Evolutionary conservation across 2,888 invertebrate species (phyloP).

Genomic region (Ashinkailepas kermadecensis): DNA sequence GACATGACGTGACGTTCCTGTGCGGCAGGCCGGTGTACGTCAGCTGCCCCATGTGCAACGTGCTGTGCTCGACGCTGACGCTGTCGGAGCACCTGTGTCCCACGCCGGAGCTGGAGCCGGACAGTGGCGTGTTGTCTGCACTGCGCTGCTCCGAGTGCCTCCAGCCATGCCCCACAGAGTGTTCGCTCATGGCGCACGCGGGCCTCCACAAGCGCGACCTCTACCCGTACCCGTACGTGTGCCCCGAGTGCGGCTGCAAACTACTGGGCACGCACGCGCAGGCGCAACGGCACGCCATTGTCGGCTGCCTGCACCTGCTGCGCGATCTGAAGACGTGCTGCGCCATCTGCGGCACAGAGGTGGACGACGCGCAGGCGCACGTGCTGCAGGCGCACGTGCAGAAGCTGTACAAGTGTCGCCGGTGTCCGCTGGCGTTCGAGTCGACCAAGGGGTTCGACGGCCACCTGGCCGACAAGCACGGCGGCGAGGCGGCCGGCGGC

Average conservation of each 20-base stretch:
- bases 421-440: constrained; percentile 23
- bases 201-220: constrained; percentile 19
- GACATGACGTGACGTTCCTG: too few relatives aligned
- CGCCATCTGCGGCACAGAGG: neutral
- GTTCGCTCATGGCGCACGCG: constrained; percentile 11
- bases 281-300: neutral
- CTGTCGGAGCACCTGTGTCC: constrained; percentile 15
- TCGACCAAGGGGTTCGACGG: constrained; percentile 4
- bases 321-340: constrained; percentile 8
- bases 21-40: neutral
- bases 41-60: constrained; percentile 22
- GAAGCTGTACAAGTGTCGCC: constrained; percentile 23
- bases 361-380: neutral
- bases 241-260: constrained; percentile 19
- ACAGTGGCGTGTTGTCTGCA: too few relatives aligned
- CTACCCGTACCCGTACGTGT: constrained; percentile 19
- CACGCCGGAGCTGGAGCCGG: neutral
- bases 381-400: constrained; percentile 19
- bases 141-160: constrained; percentile 11
- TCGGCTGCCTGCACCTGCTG: neutral
- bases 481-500: neutral
- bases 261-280: neutral
- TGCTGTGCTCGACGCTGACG: neutral
- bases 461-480: constrained; percentile 8
- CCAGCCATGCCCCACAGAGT: constrained; percentile 1